Evolutionary conservation across 2,797 vertebrate species (phyloP).

Genomic region (Strix occidentalis): DNA sequence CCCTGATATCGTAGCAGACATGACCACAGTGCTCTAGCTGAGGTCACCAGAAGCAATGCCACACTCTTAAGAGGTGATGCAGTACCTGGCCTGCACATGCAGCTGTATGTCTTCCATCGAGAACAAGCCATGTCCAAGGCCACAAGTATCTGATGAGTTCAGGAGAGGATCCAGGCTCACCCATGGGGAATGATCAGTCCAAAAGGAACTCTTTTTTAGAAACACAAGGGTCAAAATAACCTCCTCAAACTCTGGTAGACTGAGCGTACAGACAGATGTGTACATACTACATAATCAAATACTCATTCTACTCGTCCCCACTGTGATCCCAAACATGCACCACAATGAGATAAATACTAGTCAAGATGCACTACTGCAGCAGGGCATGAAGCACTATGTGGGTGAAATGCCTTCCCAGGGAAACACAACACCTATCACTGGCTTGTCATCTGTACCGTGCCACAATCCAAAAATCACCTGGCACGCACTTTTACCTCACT

Average conservation of each 20-base stretch:
- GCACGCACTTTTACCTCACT: neutral
- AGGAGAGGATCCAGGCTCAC: neutral
- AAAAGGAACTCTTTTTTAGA: neutral
- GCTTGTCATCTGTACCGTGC: neutral
- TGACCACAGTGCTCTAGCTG: neutral
- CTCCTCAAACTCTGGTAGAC: neutral
- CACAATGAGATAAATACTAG: neutral
- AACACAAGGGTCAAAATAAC: neutral
- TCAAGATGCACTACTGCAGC: neutral
- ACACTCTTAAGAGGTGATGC: fast-evolving
- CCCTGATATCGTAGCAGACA: neutral
- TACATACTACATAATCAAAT: neutral
- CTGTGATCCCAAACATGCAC: neutral
- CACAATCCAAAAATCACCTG: neutral
- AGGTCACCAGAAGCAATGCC: neutral
- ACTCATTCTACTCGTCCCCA: neutral
- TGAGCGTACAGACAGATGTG: fast-evolving
- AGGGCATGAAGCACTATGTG: fast-evolving
- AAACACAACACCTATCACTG: neutral
- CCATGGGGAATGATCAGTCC: neutral
- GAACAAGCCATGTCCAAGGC: neutral
- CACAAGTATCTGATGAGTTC: neutral
- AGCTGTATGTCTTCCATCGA: fast-evolving
- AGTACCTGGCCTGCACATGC: neutral
- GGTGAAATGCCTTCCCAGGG: neutral